phyloP scores from a whole-genome alignment of 2,113 vertebrate species.

The Salminus brasiliensis region DNA sequence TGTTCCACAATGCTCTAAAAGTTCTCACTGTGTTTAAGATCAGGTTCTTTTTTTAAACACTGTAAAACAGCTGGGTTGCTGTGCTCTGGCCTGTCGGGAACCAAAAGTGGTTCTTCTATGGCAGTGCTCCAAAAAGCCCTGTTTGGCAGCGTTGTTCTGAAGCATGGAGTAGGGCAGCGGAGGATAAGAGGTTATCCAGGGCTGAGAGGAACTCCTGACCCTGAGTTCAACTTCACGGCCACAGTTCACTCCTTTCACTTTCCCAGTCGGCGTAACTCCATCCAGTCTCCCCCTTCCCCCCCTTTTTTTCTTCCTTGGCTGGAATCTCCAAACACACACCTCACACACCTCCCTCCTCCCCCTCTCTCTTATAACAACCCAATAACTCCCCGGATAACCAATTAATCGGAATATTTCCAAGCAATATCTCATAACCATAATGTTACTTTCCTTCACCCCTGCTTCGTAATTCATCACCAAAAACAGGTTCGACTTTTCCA shows the following conservation, averaged over 20 bases:
- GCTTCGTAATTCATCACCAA: background rate
- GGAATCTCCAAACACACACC: background rate
- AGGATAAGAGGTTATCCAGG: background rate
- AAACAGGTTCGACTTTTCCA: background rate
- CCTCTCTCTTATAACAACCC: background rate
- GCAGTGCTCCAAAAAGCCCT: background rate
- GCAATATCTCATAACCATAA: conserved; percentile 4
- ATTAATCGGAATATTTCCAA: conserved; percentile 18
- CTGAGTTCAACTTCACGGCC: conserved; percentile 47
- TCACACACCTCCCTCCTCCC: background rate
- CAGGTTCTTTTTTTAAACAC: background rate
- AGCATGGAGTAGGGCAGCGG: background rate
- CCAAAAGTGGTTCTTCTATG: background rate
- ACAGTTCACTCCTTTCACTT: conserved; percentile 32
- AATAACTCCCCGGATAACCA: conserved; percentile 1
- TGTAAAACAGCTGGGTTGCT: background rate
- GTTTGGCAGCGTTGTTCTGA: background rate
- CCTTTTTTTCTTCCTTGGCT: background rate
- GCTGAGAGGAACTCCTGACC: conserved; percentile 42
- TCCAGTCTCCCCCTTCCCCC: background rate
- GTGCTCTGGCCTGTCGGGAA: background rate
- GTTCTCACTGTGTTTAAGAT: too few relatives aligned
- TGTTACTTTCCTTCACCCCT: background rate
- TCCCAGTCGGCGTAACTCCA: background rate
- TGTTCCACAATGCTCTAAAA: background rate